Conservation (phyloP, 2,888 invertebrate genomes). For the Uloborus plumipes region DNA sequence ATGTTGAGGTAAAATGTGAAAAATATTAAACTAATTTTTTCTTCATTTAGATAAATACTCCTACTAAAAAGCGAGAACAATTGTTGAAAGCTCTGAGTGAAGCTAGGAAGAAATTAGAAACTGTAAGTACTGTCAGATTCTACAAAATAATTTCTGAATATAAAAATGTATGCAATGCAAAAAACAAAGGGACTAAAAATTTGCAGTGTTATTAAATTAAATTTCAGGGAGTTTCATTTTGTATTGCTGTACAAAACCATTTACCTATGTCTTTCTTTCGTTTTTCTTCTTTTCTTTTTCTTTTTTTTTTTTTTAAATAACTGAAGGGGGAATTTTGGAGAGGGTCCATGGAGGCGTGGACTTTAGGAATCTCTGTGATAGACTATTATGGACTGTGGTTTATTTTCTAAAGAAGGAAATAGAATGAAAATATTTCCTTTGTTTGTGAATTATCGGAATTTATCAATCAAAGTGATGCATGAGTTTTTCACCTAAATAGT, state of each 20-base stretch:
- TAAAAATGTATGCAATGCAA: not conserved
- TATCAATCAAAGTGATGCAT: no score
- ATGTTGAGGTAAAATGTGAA: not conserved
- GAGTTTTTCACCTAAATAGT: no score
- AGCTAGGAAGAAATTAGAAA: conserved; percentile 87
- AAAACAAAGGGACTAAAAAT: not conserved
- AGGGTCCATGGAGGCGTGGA: no score
- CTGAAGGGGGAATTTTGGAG: no score
- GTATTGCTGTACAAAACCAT: not conserved
- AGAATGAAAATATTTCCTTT: no score
- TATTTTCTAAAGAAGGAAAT: no score
- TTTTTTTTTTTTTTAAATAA: no score
- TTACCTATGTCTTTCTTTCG: no score
- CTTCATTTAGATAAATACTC: conserved; percentile 27
- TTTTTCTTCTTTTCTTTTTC: no score
- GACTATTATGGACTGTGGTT: no score
- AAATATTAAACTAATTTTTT: not conserved
- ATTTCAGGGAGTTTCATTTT: not conserved
- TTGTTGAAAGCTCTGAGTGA: conserved; percentile 85
- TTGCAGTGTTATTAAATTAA: not conserved
- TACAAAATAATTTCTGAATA: not conserved
- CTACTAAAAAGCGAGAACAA: conserved; percentile 77
- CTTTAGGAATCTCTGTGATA: no score
- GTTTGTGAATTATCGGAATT: no score
- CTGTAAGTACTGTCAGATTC: conserved; percentile 76